Base-by-base conservation (phyloP, 2,113 vertebrate species). In the Lasiurus borealis region DNA sequence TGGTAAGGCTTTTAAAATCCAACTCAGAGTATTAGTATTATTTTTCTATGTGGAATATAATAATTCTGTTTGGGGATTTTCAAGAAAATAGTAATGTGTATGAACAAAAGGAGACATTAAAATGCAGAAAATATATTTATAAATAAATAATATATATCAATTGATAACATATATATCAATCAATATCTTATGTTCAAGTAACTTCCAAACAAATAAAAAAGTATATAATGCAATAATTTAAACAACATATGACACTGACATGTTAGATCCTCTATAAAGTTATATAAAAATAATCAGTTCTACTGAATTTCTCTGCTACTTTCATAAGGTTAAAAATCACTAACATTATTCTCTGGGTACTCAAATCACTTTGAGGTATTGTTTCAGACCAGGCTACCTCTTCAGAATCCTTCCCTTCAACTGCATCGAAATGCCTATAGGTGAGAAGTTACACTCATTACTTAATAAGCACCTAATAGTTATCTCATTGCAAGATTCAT, bases 201-300 rank as follows among this genome's bases (percentile, higher is more conserved):
- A 92, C 62, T 82, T 62, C 29, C 40, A 92, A 94, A 40, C 25
- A 86, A 71, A 68, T 85, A 23, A 87, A 44, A 95, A 85, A 44
- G 11, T 1, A 6, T 40, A 66, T 25, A 81, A 23, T 57, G 2
- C 1, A 72, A n/a, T 76, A 52, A 81, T 92, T 93, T 71, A 83
- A 76, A 68, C 6, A 93, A 76, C 87, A 27, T 21, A 13, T 87
- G 44, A 80, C 48, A 57, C 14, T 46, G 78, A 77, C 3, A 8
- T 64, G 14, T 18, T 72, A 66, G 66, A 66, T 59, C 18, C 31
- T 85, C 13, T 40, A 66, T 4, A 72, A 84, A 90, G 64, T 84
- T 84, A 69, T 31, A 44, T 31, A 31, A 78, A 73, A 78, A 90
- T 29, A 46, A 44, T 36, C 1, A 34, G 0, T 59, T 85, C 8